Conservation (phyloP, 2,113 vertebrate species). For the Zosterops borbonicus region DNA sequence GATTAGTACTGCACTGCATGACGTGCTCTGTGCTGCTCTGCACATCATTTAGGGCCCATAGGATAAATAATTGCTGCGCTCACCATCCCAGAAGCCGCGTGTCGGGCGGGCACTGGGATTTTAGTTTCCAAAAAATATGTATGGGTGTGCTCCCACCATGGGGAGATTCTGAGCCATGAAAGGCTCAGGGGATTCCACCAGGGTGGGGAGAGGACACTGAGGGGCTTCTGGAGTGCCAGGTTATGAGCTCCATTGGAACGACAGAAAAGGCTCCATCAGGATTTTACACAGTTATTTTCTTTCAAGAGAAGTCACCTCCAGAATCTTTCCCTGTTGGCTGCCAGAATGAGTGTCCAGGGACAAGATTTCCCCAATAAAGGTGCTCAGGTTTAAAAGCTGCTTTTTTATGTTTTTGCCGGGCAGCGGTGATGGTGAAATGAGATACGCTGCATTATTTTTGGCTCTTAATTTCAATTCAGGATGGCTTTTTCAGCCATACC, state of each 20-base stretch:
- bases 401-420: background rate
- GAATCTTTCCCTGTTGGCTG: background rate
- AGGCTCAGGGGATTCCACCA: background rate
- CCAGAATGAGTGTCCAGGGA: background rate
- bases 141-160: background rate
- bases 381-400: background rate
- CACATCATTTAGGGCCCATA: background rate
- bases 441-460: background rate
- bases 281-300: background rate
- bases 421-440: background rate
- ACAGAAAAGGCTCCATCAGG: background rate
- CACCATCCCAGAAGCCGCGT: background rate
- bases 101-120: background rate
- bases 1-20: background rate
- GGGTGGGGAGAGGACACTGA: background rate
- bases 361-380: background rate
- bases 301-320: background rate
- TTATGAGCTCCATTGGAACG: background rate
- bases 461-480: slow-evolving; percentile 43
- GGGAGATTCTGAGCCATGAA: background rate
- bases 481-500: slow-evolving; percentile 16
- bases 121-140: background rate
- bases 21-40: background rate
- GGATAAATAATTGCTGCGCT: slow-evolving; percentile 21
- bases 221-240: background rate